Conservation (phyloP, 2,888 invertebrate species). For the Heliconius charithonia region DNA sequence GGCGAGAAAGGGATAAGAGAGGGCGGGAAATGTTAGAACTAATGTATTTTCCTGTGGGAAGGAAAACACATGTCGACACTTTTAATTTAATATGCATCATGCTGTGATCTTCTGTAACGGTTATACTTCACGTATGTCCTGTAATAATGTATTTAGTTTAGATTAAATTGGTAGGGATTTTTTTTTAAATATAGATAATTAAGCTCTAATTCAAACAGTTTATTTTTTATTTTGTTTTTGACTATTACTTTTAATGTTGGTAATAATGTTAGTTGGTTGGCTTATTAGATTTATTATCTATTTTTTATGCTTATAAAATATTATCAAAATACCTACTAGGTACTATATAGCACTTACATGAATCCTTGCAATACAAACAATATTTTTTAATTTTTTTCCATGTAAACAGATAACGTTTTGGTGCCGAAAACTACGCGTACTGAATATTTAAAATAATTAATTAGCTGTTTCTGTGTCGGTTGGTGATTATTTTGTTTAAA, state of each 20-base stretch:
- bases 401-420: not conserved
- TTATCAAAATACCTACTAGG: not conserved
- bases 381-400: conserved; percentile 39
- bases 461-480: conserved; percentile 62
- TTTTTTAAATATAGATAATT: not conserved
- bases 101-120: conserved; percentile 74
- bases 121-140: conserved; percentile 41
- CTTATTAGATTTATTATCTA: not conserved
- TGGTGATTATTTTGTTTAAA: conserved; percentile 65
- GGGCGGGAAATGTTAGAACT: conserved; percentile 77
- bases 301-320: not conserved
- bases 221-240: not conserved
- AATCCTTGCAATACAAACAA: conserved; percentile 39
- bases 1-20: conserved; percentile 60
- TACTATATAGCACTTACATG: not conserved
- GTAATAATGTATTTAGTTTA: not conserved
- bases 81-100: conserved; percentile 83
- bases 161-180: not conserved
- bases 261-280: too few species aligned
- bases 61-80: conserved; percentile 83
- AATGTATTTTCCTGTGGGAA: conserved; percentile 84
- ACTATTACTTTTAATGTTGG: not conserved
- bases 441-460: conserved; percentile 73
- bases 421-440: conserved; percentile 45
- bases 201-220: not conserved